Evolutionary conservation across 2,888 invertebrate genomes (phyloP), one percentile per base, ranked within the genome.

Genomic region (Crioceris asparagi): DNA sequence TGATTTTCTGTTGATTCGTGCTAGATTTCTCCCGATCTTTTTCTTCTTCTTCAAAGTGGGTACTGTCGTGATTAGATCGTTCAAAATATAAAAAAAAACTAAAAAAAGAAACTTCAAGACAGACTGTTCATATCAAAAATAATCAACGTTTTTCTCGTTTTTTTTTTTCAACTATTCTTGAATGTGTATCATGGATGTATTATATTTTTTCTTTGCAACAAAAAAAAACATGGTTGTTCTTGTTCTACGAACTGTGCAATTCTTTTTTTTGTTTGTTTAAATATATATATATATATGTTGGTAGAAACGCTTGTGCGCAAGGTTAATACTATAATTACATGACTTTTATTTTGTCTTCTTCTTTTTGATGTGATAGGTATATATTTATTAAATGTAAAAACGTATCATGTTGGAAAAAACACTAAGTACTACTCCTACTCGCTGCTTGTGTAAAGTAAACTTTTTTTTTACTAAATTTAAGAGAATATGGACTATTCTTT

Each of bases 401-500:
- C 39, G 36, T 40, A 38, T 36, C 43, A 40, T 43, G 29, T 41
- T 43, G 35, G 39, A 40, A 44, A 29, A 37, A 38, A 38, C 26
- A 39, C 16, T 15, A 16, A 37, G 35, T 26, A 38, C 29, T 35
- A 35, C 42, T 34, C 47, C 46, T 45, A 44, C 48, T 49, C 54
- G 51, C 51, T 50, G 59, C 59, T 60, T 60, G 54, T 61, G 61
- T 60, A 59, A 59, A 60, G 52, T 59, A 54, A 56, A 52, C 49
- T 56, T 55, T 57, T 60, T 58, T 59, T 60, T 59, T 56, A 56
- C 54, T 56, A 57, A 59, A 55, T 56, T 49, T 58, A 56, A 57
- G 63, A 63, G 62, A 62, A 62, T 60, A 62, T 61, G 62, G 62
- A 62, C 62, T 63, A 61, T 62, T 62, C 61, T 61, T 61, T 57